Evolutionary conservation across 2,113 vertebrate species (phyloP).

Genomic region (Condylura cristata): DNA sequence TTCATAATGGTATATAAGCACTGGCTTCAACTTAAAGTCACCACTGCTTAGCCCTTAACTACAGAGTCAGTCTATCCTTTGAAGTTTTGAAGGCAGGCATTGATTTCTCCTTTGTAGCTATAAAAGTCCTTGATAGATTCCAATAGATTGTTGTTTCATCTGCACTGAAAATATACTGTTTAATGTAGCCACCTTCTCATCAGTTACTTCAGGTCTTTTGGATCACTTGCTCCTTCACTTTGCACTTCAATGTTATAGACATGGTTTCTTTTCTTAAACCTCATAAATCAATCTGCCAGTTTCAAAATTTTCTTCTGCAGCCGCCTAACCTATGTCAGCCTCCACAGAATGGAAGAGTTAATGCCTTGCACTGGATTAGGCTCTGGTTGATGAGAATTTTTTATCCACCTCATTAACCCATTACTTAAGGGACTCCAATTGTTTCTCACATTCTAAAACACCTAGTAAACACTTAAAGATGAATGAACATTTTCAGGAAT

Average conservation of each 20-base stretch:
- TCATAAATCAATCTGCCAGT: neutral
- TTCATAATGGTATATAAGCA: neutral
- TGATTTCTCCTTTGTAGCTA: too few species aligned
- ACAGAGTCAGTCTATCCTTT: neutral
- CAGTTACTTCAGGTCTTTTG: neutral
- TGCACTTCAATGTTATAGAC: neutral
- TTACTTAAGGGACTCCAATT: neutral
- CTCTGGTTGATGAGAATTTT: neutral
- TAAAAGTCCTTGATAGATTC: neutral
- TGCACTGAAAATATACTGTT: neutral
- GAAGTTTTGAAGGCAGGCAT: neutral
- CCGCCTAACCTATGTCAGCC: neutral
- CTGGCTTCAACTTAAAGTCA: neutral
- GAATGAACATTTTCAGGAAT: neutral
- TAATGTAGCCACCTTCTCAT: neutral
- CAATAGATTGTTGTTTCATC: neutral
- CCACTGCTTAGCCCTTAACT: neutral
- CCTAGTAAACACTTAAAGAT: neutral
- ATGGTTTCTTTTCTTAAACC: neutral
- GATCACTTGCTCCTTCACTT: neutral
- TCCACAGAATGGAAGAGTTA: neutral
- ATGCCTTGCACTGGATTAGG: neutral
- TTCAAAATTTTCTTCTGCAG: neutral
- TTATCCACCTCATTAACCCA: neutral
- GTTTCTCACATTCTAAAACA: slow-evolving; percentile 1